Base-by-base conservation (phyloP, 1,140 invertebrate genomes). In the Drosophila tsacasi region DNA sequence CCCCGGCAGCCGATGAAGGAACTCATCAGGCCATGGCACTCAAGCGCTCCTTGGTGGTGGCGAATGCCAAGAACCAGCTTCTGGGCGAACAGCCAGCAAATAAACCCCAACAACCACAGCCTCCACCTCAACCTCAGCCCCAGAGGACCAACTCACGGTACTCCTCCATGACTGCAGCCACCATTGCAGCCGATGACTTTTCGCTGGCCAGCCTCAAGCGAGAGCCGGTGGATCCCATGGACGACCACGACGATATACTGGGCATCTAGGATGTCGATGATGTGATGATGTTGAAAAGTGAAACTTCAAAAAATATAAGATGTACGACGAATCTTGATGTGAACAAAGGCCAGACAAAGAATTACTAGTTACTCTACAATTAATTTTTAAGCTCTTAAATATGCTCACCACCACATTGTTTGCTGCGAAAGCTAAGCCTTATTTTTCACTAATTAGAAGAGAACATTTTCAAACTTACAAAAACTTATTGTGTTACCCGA, bases 161-260 rank as follows among this genome's bases (percentile, higher is more conserved):
- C 5, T 27, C n/a, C 2, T 15, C 63, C 3, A 60, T 80, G 44
- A 83, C 46, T 5, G 83, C 83, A 2, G 80, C 80, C 76, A 80
- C 65, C 13, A 87, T 87, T 54, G 83, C 80, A 9, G 83, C 83
- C 21, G 83, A 87, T 27, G 77, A 87, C 23, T 87, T 80, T 5
- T 69, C 76, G 9, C 52, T 87, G 40, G 40, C 39, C 35, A 52
- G 47, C 37, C 49, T 86, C 0, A 86, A 86, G 50, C 83, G 76
- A 2, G 83, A 86, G 60, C 83, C 83, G 1, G 54, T 62, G 63
- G 79, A 87, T 37, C n/a, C n/a, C 10, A 17, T 49, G 19, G 82
- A 85, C 5, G 79, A 82, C 2, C 19, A 55, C 0, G 59, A 64
- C n/a, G 79, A 73, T 17, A 66, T 87, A 21, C 21, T 87, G 47